Percentiles rank a stretch among this genome's conserved stretches.
Conservation (phyloP, 1,140 invertebrate genomes). For the Idris sp. region DNA sequence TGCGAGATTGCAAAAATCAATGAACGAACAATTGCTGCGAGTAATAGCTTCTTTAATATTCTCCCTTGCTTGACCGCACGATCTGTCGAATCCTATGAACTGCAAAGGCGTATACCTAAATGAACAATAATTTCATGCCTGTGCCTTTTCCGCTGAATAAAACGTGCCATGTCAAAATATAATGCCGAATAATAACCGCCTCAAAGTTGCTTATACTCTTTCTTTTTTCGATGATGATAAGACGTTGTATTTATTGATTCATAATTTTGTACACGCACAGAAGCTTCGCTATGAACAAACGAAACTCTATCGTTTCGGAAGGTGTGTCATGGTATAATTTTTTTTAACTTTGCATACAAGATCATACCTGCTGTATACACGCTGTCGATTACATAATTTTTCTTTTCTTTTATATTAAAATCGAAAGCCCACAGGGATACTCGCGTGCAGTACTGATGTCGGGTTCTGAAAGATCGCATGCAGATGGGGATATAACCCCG, state of each 20-base stretch:
- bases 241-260: constrained; percentile 37
- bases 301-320: constrained; percentile 23
- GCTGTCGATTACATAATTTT: constrained; percentile 74
- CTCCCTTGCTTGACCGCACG: constrained; percentile 51
- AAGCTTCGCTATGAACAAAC: constrained; percentile 6
- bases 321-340: constrained; percentile 36
- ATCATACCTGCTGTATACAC: constrained; percentile 67
- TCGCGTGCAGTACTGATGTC: constrained; percentile 76
- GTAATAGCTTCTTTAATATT: constrained; percentile 61
- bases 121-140: constrained; percentile 38
- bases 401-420: constrained; percentile 73
- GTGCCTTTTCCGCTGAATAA: constrained; percentile 24
- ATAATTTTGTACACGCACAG: constrained; percentile 32
- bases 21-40: constrained; percentile 48
- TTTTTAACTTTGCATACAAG: constrained; percentile 75
- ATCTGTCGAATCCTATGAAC: constrained; percentile 14
- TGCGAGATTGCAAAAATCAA: constrained; percentile 56
- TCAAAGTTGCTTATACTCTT: constrained; percentile 17
- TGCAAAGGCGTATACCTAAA: constrained; percentile 38
- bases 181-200: constrained; percentile 34
- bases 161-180: too few species aligned
- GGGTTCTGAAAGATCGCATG: constrained; percentile 58
- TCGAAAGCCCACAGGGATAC: constrained; percentile 60
- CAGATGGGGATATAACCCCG: constrained; percentile 30
- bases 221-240: constrained; percentile 43